Evolutionary conservation across 2,888 invertebrate species (phyloP).

Genomic region (Lydus trimaculatus): DNA sequence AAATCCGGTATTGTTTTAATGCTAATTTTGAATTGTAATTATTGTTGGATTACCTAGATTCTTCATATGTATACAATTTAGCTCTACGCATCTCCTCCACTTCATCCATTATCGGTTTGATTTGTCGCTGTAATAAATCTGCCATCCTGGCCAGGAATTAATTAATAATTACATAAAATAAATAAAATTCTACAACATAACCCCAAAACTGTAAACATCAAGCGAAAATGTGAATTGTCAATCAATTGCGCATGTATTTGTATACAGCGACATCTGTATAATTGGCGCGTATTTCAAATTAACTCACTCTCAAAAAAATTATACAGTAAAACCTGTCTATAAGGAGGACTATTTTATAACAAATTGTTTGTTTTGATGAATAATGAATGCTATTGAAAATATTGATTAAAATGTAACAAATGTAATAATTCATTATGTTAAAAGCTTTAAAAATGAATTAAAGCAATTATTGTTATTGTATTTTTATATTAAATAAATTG

Average conservation of each 20-base stretch:
- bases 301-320: neutral
- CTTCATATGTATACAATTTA: constrained; percentile 72
- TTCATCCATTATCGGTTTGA: constrained; percentile 81
- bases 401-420: too few relatives aligned
- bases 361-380: too few relatives aligned
- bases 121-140: constrained; percentile 79
- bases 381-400: too few relatives aligned
- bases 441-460: too few relatives aligned
- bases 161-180: neutral
- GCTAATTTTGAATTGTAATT: neutral
- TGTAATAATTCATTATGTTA: too few relatives aligned
- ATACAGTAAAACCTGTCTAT: neutral
- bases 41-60: constrained; percentile 67
- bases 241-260: neutral
- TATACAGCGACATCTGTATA: neutral
- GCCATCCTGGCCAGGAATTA: constrained; percentile 70
- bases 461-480: too few relatives aligned
- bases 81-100: constrained; percentile 80
- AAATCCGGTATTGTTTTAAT: constrained; percentile 31
- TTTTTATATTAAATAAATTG: too few relatives aligned
- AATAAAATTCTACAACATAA: neutral
- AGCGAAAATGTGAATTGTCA: neutral
- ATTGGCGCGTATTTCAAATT: neutral
- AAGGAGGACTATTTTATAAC: neutral
- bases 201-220: neutral